A percentile compares a stretch with the other conserved stretches of the same genome.
Evolutionary conservation across 2,888 invertebrate species (phyloP).

Genomic region (Esperia sulphurella): DNA sequence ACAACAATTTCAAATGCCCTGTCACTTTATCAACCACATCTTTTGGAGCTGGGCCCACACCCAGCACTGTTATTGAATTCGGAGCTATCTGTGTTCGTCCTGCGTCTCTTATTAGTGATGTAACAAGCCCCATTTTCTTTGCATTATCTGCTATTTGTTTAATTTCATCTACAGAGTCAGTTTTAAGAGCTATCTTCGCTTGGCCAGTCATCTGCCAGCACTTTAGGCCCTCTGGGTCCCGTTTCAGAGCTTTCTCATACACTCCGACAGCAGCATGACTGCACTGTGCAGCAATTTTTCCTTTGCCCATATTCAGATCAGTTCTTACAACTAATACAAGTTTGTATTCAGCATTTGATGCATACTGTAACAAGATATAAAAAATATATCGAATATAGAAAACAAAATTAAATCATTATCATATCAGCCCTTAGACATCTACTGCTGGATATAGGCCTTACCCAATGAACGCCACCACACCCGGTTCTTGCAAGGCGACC

Average conservation of each 20-base stretch:
- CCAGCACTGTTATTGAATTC: conserved; percentile 93
- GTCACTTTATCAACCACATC: conserved; percentile 89
- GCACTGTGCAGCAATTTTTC: conserved; percentile 96
- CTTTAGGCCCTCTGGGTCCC: conserved; percentile 79
- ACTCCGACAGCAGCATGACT: conserved; percentile 96
- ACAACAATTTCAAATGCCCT: conserved; percentile 92
- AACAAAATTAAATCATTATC: too few relatives aligned
- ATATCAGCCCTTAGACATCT: too few relatives aligned
- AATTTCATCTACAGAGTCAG: conserved; percentile 87
- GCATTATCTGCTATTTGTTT: conserved; percentile 84
- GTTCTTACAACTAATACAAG: conserved; percentile 92
- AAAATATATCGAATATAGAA: too few relatives aligned
- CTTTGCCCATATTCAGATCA: conserved; percentile 96
- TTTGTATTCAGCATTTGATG: conserved; percentile 82
- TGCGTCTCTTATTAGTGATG: conserved; percentile 91
- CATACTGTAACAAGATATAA: conserved; percentile 45
- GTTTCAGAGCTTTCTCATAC: conserved; percentile 83
- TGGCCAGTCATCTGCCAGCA: conserved; percentile 85
- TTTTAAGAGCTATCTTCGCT: conserved; percentile 92
- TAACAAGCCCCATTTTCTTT: conserved; percentile 82
- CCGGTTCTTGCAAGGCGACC: too few relatives aligned
- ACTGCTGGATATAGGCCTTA: too few relatives aligned
- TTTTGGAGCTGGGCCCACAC: conserved; percentile 93
- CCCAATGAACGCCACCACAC: too few relatives aligned
- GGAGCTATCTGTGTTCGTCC: conserved; percentile 95